Conservation (phyloP, 2,113 vertebrate species). For the Engraulis encrasicolus region DNA sequence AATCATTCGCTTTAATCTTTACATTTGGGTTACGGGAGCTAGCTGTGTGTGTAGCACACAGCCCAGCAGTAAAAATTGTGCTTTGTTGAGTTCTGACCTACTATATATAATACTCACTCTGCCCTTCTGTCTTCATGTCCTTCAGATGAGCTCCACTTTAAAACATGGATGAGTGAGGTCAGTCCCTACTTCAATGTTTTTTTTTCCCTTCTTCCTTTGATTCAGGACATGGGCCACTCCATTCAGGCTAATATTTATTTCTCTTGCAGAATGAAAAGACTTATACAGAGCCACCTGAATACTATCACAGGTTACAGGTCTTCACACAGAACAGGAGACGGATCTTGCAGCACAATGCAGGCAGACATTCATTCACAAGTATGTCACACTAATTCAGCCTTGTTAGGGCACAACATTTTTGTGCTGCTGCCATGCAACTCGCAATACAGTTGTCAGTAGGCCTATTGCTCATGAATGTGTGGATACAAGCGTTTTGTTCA, state of each 20-base stretch:
- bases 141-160: constrained; percentile 80
- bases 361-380: constrained; percentile 84
- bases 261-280: constrained; percentile 65
- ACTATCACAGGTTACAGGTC: constrained; percentile 67
- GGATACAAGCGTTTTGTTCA: background rate
- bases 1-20: background rate
- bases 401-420: background rate
- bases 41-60: too few species aligned
- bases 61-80: too few species aligned
- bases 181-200: too few species aligned
- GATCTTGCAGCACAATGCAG: constrained; percentile 81
- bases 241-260: too few species aligned
- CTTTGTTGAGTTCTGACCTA: too few species aligned
- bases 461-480: too few species aligned
- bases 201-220: too few species aligned
- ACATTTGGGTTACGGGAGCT: too few species aligned
- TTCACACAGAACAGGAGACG: constrained; percentile 76
- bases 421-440: background rate
- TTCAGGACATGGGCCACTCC: too few species aligned
- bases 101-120: too few species aligned
- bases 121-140: background rate
- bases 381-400: constrained; percentile 29
- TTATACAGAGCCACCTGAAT: constrained; percentile 71
- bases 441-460: too few species aligned
- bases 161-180: constrained; percentile 82